phyloP scores from a whole-genome alignment of 2,113 vertebrate genomes.

The Erpornis zantholeuca region DNA sequence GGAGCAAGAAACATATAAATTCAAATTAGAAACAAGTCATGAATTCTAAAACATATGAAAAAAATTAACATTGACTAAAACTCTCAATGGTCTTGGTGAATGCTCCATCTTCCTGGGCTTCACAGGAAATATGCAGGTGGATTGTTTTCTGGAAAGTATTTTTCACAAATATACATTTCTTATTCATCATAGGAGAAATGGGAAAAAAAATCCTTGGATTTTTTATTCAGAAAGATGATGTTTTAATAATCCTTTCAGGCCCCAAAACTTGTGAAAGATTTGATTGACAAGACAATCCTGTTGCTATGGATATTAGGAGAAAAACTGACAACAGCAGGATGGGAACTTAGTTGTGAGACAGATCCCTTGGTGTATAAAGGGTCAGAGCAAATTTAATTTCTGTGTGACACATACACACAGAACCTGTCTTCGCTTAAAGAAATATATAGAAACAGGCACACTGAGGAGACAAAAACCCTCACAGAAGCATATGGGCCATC shows the following conservation, averaged over 20 bases:
- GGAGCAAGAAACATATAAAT: conserved; percentile 3
- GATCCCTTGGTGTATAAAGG: not conserved
- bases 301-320: conserved; percentile 32
- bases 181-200: not conserved
- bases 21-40: conserved; percentile 13
- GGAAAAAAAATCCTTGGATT: not conserved
- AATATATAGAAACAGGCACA: conserved; percentile 7
- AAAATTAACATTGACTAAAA: not conserved
- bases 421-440: not conserved
- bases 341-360: conserved; percentile 8
- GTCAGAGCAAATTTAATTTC: conserved; percentile 12
- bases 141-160: not conserved
- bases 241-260: not conserved
- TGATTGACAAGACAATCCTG: not conserved
- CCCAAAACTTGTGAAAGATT: not conserved
- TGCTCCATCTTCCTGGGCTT: not conserved
- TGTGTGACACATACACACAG: not conserved
- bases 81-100: not conserved
- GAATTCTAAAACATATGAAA: not conserved
- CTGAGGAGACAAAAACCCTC: not conserved
- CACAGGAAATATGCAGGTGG: not conserved
- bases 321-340: not conserved
- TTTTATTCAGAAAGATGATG: not conserved
- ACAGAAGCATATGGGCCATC: not conserved
- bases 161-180: not conserved